Base-by-base conservation (phyloP, 2,797 vertebrate species). In the Zalophus californianus region DNA sequence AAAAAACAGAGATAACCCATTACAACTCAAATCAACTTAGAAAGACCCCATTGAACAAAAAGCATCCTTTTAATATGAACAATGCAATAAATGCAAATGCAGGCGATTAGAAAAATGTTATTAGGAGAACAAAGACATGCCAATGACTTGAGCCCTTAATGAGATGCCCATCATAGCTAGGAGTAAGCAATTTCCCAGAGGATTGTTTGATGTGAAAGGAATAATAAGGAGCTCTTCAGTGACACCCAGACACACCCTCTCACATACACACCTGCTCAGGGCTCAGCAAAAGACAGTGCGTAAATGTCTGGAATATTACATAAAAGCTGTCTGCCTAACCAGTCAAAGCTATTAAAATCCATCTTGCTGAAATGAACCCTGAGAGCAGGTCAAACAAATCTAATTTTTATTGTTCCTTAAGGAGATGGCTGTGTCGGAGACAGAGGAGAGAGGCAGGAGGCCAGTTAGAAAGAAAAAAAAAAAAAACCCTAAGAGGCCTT, bases 321-420 rank as follows among this genome's bases (percentile, higher is more conserved):
- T 98, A 99, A 99, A 99, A 98, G 97, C 98, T 98, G 98, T 99
- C 99, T 99, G 98, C 97, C 97, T 98, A 98, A 95, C 97, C 96
- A 98, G 97, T 98, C 98, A 98, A 96, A 98, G 98, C 98, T 98
- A 99, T 99, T 99, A 99, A 99, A 99, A 98, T 98, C 98, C 98
- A 98, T 98, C 98, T 98, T 96, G 78, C 98, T 98, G 98, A 98
- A 99, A 98, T 16, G 97, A 99, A 98, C 98, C 97, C 97, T 98
- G 98, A 98, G 97, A 97, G 97, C 97, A 98, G 99, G 99, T 99
- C 98, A 99, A 98, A 98, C 97, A 98, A 98, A 99, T 99, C 97
- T 98, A 97, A 99, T 99, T 99, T 99, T 99, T 99, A 99, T 98
- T 98, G 98, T 99, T 98, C 98, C 98, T 99, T 98, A 98, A 99